Evolutionary conservation across 1,140 invertebrate species (phyloP).

Genomic region (Drosophila saltans): DNA sequence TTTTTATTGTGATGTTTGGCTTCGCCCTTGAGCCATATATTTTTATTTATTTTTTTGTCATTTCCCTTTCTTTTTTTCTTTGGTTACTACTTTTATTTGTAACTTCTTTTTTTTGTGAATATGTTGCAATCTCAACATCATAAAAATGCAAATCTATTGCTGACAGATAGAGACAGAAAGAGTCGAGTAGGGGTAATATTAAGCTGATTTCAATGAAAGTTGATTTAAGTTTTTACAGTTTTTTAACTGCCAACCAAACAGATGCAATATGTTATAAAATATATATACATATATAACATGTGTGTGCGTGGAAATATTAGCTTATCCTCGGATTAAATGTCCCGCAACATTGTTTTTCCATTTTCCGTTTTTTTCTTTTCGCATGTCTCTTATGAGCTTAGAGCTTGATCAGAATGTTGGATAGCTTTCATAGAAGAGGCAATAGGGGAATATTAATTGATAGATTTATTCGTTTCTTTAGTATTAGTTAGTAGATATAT

Average conservation of each 20-base stretch:
- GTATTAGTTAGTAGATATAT: too few species aligned
- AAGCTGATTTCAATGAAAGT: conserved; percentile 51
- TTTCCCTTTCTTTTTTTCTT: conserved; percentile 38
- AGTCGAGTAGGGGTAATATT: conserved; percentile 20
- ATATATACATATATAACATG: too few species aligned
- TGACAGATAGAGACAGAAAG: background rate
- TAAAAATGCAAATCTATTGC: conserved; percentile 57
- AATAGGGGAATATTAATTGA: too few species aligned
- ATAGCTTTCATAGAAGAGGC: too few species aligned
- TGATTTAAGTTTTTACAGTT: conserved; percentile 20
- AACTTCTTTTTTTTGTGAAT: conserved; percentile 25
- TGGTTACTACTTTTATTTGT: conserved; percentile 20
- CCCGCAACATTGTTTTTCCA: conserved; percentile 8
- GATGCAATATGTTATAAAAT: background rate
- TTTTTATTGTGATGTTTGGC: background rate
- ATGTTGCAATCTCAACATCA: conserved; percentile 60
- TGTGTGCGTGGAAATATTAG: conserved; percentile 22
- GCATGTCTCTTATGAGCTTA: too few species aligned
- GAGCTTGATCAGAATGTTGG: too few species aligned
- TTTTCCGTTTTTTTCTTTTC: background rate
- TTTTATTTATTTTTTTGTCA: conserved; percentile 25
- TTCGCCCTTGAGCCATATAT: conserved; percentile 13
- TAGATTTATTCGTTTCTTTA: too few species aligned
- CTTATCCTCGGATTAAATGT: conserved; percentile 35
- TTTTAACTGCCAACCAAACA: conserved; percentile 2